Evolutionary conservation across 2,113 vertebrate genomes (phyloP).

Genomic region (Pontoporia blainvillei): DNA sequence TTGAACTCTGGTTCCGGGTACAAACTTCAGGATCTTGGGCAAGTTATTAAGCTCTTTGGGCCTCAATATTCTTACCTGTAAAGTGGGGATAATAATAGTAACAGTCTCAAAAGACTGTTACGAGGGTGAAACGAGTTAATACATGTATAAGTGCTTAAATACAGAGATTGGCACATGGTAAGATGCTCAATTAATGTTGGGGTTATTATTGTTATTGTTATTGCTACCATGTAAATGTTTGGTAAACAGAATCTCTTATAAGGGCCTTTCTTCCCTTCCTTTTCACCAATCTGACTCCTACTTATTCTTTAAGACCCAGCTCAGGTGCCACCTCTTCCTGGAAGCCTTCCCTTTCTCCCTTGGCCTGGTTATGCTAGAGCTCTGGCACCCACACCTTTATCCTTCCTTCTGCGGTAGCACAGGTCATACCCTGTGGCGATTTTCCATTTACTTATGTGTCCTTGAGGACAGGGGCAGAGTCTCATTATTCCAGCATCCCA

Average conservation of each 20-base stretch:
- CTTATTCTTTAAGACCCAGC: not conserved
- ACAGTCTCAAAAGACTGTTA: not conserved
- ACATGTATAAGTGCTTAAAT: not conserved
- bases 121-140: not conserved
- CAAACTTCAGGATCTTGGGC: not conserved
- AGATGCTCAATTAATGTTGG: not conserved
- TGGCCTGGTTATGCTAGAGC: not conserved
- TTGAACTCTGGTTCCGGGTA: not conserved
- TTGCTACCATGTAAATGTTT: not conserved
- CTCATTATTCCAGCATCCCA: not conserved
- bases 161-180: not conserved
- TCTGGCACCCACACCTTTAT: not conserved
- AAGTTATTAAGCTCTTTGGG: not conserved
- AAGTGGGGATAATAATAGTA: not conserved
- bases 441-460: not conserved
- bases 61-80: not conserved
- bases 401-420: not conserved
- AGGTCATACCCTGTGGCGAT: not conserved
- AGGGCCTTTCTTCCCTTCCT: not conserved
- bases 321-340: not conserved
- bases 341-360: not conserved
- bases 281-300: not conserved
- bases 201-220: not conserved
- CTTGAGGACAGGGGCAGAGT: not conserved
- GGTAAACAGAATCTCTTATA: not conserved